phyloP scores from a whole-genome alignment of 2,888 invertebrate genomes.

The Creontiades dilutus region DNA sequence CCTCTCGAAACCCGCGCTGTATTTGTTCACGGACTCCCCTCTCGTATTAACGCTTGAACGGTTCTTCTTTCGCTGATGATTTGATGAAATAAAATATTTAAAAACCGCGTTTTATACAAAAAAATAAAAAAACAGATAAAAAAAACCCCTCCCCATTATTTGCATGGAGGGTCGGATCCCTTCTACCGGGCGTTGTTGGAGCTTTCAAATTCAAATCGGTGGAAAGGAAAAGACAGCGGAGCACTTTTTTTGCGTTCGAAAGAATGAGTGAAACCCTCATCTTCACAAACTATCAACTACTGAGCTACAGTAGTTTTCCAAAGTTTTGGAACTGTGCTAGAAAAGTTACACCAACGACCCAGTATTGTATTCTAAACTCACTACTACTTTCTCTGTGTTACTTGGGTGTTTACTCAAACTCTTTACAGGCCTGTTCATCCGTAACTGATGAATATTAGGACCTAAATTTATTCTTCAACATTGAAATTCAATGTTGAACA shows the following conservation, averaged over 20 bases:
- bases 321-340: too few relatives aligned
- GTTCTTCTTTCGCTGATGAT: conserved; percentile 45
- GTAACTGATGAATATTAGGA: too few relatives aligned
- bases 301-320: too few relatives aligned
- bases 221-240: neutral
- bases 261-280: neutral
- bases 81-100: conserved; percentile 63
- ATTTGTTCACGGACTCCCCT: neutral
- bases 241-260: neutral
- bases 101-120: conserved; percentile 38
- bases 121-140: neutral
- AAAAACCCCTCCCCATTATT: conserved; percentile 32
- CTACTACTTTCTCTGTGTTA: too few relatives aligned
- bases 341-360: too few relatives aligned
- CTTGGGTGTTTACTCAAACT: too few relatives aligned
- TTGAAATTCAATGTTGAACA: too few relatives aligned
- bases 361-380: too few relatives aligned
- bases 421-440: too few relatives aligned
- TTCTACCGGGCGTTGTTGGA: neutral
- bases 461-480: too few relatives aligned
- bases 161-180: conserved; percentile 62
- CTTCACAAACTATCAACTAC: neutral
- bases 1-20: conserved; percentile 1
- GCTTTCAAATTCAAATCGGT: conserved; percentile 64
- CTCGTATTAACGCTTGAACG: conserved; percentile 53